Evolutionary conservation across 2,888 invertebrate species (phyloP), one percentile per base, ranked within the genome.

Genomic region (Conistra vaccinii): DNA sequence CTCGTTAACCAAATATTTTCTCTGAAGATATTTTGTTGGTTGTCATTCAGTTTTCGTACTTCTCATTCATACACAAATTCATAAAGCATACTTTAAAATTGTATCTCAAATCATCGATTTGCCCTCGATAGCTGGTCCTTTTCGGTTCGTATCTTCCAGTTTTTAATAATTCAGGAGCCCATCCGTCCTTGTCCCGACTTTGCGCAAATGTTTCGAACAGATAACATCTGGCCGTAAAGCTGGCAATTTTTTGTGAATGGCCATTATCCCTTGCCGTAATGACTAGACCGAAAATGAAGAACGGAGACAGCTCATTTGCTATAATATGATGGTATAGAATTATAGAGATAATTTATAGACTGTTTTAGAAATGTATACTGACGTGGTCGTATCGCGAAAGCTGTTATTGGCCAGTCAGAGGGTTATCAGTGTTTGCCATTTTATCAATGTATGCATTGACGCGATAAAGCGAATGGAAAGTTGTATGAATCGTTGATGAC

Each of bases 391-490:
- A 80, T 80, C 68, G 51, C 57, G 35, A 73, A 70, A 73, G 65
- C 66, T 79, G 69, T 69, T 76, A 88, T 69, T 86, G 65, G 74
- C 63, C 62, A 69, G 69, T 67, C 65, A 66, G 39, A 63, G 71
- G 87, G 84, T 88, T 88, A 88, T 87, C 87, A 79, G 71, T 57
- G 73, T 85, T 81, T 77, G 68, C 76, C 68, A 73, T 76, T 74
- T 81, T 88, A 87, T 88, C 88, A 78, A 73, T 63, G 62, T 77
- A 55, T 76, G 79, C 71, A 73, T 57, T 80, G 69, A 55, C 29
- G 53, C 60, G 87, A 87, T 87, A 88, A 85, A 51, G 32, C 69
- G 69, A 81, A 85, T 84, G 87, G 80, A 85, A 85, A 88, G 75
- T 84, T 84, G 45, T 80, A 65, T 78, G 74, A 76, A 79, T 68